Conservation (phyloP, 2,797 vertebrate genomes). For the Pseudocheirus occidentalis region DNA sequence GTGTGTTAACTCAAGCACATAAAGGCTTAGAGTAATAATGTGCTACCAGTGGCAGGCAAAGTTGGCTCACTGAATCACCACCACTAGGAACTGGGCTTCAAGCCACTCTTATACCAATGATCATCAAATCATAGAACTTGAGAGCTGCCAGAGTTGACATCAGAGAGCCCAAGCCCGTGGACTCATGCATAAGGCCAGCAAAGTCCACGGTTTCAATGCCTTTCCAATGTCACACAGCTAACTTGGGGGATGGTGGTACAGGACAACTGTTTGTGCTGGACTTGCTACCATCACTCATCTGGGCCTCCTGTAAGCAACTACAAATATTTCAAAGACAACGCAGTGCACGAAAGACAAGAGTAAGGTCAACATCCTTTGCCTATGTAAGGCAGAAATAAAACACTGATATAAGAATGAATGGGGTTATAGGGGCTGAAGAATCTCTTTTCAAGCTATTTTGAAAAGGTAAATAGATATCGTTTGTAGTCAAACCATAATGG, state of each 20-base stretch:
- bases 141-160: background rate
- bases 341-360: background rate
- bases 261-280: background rate
- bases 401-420: background rate
- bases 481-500: background rate
- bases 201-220: background rate
- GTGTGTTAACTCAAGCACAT: background rate
- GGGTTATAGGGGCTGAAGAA: background rate
- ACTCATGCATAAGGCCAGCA: background rate
- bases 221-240: background rate
- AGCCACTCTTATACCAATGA: background rate
- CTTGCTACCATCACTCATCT: background rate
- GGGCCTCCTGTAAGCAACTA: background rate
- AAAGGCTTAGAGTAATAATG: background rate
- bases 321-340: background rate
- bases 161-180: background rate
- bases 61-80: background rate
- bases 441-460: background rate
- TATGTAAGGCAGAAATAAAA: slow-evolving; percentile 41
- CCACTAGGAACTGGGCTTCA: background rate
- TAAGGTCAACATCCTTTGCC: background rate
- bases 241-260: background rate
- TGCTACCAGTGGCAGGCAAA: background rate
- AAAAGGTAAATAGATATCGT: background rate
- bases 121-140: background rate